Evolutionary conservation across 2,113 vertebrate genomes (phyloP).

Genomic region (Cariama cristata): DNA sequence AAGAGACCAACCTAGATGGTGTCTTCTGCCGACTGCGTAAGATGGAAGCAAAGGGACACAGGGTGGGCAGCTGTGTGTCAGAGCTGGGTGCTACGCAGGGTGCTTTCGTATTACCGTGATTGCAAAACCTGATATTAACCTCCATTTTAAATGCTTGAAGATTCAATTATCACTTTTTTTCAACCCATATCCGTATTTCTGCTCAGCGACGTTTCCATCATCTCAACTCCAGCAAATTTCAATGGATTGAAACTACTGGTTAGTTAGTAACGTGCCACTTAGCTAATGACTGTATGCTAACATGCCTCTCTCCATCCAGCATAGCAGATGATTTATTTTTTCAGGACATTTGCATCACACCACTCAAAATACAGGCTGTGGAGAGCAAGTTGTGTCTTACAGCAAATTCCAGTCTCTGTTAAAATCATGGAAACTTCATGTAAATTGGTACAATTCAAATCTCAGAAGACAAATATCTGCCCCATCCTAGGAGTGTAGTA

Average conservation of each 20-base stretch:
- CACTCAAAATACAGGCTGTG: background rate
- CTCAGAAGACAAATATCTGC: background rate
- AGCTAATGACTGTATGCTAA: background rate
- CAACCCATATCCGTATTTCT: background rate
- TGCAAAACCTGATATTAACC: background rate
- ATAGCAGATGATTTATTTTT: background rate
- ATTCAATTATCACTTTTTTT: background rate
- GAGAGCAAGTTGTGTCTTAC: background rate
- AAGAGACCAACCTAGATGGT: background rate
- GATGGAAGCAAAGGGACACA: background rate
- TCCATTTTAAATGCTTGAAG: background rate
- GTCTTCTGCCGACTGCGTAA: background rate
- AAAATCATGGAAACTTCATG: background rate
- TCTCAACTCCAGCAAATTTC: background rate
- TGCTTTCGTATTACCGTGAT: background rate
- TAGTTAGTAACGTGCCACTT: background rate
- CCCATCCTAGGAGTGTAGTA: background rate
- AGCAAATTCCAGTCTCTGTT: background rate
- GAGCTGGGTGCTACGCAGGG: rapidly evolving
- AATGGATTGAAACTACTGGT: background rate
- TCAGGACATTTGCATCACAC: background rate
- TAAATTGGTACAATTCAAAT: background rate
- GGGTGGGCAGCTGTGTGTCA: background rate
- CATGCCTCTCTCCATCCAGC: background rate
- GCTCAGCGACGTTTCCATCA: background rate